These are phyloP conservation scores for Philaethria dido DNA, from an alignment of 2,888 invertebrate genomes.

Conservation along the genomic window DNA sequence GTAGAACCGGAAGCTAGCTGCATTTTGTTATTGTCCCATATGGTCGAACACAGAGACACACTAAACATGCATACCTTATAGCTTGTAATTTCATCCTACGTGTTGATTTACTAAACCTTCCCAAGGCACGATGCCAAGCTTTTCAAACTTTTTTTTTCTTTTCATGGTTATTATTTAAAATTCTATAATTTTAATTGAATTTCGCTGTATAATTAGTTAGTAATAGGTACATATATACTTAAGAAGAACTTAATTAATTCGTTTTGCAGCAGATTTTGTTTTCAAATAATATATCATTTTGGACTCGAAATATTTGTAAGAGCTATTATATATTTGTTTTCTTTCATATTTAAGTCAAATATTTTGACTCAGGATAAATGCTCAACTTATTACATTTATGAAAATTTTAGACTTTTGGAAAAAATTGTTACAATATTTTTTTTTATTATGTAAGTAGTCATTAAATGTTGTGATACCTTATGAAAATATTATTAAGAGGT, in stretches of 20 bases:
- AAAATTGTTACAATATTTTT: too few relatives aligned
- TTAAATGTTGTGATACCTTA: background rate
- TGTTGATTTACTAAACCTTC: background rate
- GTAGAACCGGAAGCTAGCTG: background rate
- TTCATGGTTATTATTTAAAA: background rate
- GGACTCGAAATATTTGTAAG: too few relatives aligned
- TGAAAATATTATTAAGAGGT: background rate
- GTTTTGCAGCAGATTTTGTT: too few relatives aligned
- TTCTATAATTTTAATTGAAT: background rate
- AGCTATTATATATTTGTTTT: too few relatives aligned
- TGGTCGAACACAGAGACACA: slow-evolving; percentile 5
- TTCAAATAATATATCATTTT: too few relatives aligned
- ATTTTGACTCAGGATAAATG: too few relatives aligned
- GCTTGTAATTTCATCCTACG: background rate
- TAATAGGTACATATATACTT: too few relatives aligned
- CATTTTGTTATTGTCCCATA: slow-evolving; percentile 13
- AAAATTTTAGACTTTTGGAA: too few relatives aligned
- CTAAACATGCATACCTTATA: background rate
- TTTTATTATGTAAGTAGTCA: background rate
- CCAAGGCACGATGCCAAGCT: slow-evolving; percentile 1
- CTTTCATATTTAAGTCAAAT: too few relatives aligned
- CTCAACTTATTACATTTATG: too few relatives aligned
- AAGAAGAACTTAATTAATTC: too few relatives aligned
- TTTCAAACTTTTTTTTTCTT: background rate
- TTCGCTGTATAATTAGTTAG: too few relatives aligned